phyloP scores from a whole-genome alignment of 2,113 vertebrate species.

The Clinocottus analis region DNA sequence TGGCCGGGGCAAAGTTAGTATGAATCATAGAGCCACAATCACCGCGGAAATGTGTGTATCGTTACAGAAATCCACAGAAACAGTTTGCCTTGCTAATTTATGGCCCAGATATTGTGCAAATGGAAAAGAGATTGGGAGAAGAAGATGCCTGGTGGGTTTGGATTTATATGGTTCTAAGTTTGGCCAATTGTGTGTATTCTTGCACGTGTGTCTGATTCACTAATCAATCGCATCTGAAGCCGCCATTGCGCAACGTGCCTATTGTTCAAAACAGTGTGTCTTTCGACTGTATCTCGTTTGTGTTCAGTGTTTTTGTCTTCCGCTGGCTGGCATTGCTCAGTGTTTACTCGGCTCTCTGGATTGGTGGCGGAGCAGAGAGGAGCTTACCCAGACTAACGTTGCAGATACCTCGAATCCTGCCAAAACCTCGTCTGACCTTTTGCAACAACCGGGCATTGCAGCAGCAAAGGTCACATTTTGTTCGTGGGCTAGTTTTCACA shows the following conservation, averaged over 20 bases:
- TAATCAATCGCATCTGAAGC: background rate
- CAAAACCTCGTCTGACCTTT: constrained; percentile 39
- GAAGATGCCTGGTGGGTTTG: background rate
- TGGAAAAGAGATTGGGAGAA: background rate
- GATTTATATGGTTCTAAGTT: background rate
- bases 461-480: constrained; percentile 56
- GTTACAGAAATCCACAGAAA: background rate
- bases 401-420: constrained; percentile 21
- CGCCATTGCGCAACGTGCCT: background rate
- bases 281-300: constrained; percentile 1
- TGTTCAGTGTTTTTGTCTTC: constrained; percentile 14
- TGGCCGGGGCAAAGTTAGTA: background rate
- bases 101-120: background rate
- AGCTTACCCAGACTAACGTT: constrained; percentile 3
- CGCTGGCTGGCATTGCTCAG: constrained; percentile 21
- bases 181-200: background rate
- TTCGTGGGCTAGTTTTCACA: constrained; percentile 47
- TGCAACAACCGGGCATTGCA: constrained; percentile 32
- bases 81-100: background rate
- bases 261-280: background rate
- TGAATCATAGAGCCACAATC: background rate
- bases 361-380: constrained; percentile 22
- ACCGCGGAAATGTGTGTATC: background rate
- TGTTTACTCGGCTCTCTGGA: constrained; percentile 39
- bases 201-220: background rate